Evolutionary conservation across 2,113 vertebrate species (phyloP), one percentile per base, ranked within the genome.

Genomic region (Solenodon paradoxus): DNA sequence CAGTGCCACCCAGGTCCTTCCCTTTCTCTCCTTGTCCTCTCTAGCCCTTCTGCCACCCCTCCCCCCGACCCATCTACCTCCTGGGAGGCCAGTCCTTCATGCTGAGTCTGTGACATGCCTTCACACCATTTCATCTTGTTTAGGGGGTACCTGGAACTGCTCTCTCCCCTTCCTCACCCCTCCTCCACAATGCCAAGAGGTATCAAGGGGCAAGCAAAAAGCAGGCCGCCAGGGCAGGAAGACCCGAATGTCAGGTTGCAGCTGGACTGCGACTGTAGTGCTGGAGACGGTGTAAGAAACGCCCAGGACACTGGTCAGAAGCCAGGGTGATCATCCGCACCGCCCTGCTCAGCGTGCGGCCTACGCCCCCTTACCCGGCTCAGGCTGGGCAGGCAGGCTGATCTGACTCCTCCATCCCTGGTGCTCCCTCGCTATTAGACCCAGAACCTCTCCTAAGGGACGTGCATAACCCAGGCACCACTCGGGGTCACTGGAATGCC

Each of bases 231-330:
- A 0, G 10, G 74, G 84, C 1, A 2, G 81, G 92, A 84, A 88
- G 80, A 88, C 26, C 7, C 19, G 79, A 77, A 28, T 51, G 53
- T 57, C 85, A 88, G 93, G 79, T 94, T 90, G 95, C 96, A 97
- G 97, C 97, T 95, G 96, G 97, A 92, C 97, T 96, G 96, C 59
- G 66, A 85, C 94, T 63, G 3, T 61, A 82, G 63, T 83, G 81
- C 90, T 96, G 84, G 92, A 94, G 83, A 68, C n/a, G 24, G 81
- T 51, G 51, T 55, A 11, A 59, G 80, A n/a, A 83, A 74, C 69
- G 26, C 40, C 26, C 5, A 40, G 57, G 74, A 45, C 64, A 79
- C 42, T 40, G 57, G 16, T 61, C 28, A 59, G 83, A 94, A 42
- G 51, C 80, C 77, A 64, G 94, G 53, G 77, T 51, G 20, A 35